Evolutionary conservation across 2,888 invertebrate genomes (phyloP), one percentile per base, ranked within the genome.

Genomic region (Pyrrhosoma nymphula): DNA sequence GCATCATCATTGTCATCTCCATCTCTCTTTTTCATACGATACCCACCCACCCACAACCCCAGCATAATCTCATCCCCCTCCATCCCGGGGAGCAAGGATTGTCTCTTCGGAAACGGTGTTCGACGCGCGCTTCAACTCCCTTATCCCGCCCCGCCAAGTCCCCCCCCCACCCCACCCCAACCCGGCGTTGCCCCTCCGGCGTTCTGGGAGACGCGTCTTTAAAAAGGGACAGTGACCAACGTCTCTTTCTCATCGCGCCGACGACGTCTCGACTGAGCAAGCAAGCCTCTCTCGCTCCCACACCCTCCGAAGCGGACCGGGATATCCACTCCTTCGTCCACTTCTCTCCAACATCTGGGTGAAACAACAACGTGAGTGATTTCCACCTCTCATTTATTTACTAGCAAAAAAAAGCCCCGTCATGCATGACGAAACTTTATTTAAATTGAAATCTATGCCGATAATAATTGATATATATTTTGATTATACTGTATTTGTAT

Each of bases 1-100:
- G 69, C 47, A 39, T 23, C 88, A 88, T 88, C 88, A 88, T n/a
- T n/a, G n/a, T 88, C 35, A 20, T 82, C 60, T 60, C n/a, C 82
- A n/a, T 14, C 60, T 60, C 60, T 20, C 60, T 20, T 8, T 47
- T 14, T 26, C 69, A 69, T 23, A 69, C n/a, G 10, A 10, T 39
- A 35, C 35, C 8, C 35, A 6, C 30, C 30, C 30, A 39, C 23
- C 35, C 47, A 47, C 47, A 8, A 4, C 47, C 23, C 88, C 39
- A 23, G 8, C 23, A n/a, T 14, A 12, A 3, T 69, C 69, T 2
- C 69, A 69, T 69, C 69, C 8, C 39, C 39, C 39, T 10, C 39
- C 18, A 16, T 12, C 39, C 88, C 26, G 69, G 12, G 23, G 69
- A 69, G 4, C 69, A 69, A 26, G 69, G 69, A 69, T 23, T 14